phyloP scores from a whole-genome alignment of 2,888 invertebrate species.

The Pseudococcus longispinus region DNA sequence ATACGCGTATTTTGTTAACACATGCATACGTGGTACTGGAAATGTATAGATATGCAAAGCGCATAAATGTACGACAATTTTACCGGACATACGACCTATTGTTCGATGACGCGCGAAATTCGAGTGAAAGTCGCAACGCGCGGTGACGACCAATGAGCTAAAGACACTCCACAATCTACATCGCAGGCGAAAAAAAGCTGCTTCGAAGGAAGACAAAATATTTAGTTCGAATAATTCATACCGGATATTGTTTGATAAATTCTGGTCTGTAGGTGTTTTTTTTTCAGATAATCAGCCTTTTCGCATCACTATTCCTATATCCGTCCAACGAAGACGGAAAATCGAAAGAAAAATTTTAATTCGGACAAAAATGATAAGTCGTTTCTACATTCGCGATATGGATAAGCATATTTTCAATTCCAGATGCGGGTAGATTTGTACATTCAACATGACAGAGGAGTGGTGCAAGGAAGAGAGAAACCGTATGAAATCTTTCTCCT shows the following conservation, averaged over 20 bases:
- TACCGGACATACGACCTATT: neutral
- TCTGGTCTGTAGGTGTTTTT: no score
- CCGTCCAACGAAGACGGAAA: no score
- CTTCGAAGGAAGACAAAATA: neutral
- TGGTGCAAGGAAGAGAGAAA: no score
- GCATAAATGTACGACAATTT: conserved; percentile 22
- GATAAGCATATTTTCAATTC: no score
- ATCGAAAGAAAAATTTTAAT: no score
- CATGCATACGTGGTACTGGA: neutral
- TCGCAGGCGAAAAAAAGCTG: neutral
- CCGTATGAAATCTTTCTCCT: no score
- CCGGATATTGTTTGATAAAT: neutral
- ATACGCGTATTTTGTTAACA: neutral
- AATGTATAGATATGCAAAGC: neutral
- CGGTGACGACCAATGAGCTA: neutral
- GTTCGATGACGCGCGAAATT: conserved; percentile 26
- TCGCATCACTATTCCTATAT: no score
- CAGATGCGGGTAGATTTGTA: no score
- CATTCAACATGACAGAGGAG: no score
- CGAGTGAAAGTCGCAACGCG: neutral
- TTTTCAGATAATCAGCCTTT: no score
- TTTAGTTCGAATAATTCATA: neutral
- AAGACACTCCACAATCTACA: neutral
- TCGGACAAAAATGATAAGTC: no score
- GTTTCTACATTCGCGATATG: no score